phyloP scores from a whole-genome alignment of 2,113 vertebrate genomes.

The Chiloscyllium plagiosum region DNA sequence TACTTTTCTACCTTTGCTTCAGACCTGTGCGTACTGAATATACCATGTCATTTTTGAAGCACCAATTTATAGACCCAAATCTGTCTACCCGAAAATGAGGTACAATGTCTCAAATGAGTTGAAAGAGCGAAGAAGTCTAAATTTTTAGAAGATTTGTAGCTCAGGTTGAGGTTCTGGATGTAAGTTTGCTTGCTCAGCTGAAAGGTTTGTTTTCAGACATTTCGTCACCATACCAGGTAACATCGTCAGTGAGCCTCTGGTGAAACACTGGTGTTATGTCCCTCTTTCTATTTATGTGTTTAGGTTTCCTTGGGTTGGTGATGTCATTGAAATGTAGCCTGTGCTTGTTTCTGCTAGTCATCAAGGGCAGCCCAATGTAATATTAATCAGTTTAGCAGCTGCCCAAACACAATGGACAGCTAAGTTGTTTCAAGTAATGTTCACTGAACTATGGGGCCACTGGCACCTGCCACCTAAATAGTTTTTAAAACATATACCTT shows the following conservation, averaged over 20 bases:
- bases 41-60: neutral
- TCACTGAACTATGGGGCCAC: neutral
- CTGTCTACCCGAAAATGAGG: neutral
- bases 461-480: neutral
- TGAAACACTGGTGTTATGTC: too few species aligned
- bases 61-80: neutral
- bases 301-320: too few species aligned
- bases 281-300: too few species aligned
- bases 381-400: neutral
- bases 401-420: neutral
- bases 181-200: too few species aligned
- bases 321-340: neutral
- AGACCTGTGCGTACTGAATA: neutral
- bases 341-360: neutral
- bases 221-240: too few species aligned
- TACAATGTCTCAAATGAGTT: neutral
- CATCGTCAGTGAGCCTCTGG: too few species aligned
- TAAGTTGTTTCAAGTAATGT: neutral
- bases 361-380: neutral
- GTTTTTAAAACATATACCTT: neutral
- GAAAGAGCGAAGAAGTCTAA: neutral
- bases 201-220: too few species aligned
- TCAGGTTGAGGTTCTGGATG: too few species aligned
- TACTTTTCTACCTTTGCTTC: too few species aligned
- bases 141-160: neutral